Evolutionary conservation across 1,140 invertebrate genomes (phyloP).

Genomic region (Drosophila sucinea): DNA sequence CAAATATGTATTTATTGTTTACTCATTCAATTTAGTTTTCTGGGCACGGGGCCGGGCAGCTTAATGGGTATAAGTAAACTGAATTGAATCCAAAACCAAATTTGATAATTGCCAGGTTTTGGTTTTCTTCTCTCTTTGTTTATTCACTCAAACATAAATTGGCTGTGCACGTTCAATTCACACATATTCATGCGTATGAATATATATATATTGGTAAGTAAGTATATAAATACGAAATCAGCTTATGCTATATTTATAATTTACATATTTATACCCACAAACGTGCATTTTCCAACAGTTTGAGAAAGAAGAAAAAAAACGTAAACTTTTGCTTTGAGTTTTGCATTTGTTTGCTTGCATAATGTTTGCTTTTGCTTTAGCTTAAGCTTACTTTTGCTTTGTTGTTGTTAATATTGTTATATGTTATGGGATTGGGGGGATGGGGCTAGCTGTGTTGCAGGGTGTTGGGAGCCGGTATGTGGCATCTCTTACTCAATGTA

Average conservation of each 20-base stretch:
- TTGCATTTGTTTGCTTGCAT: slow-evolving; percentile 43
- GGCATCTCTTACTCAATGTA: slow-evolving; percentile 54
- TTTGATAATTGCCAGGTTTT: slow-evolving; percentile 25
- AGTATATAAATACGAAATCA: slow-evolving; percentile 17
- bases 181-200: slow-evolving; percentile 32
- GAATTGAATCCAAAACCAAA: slow-evolving; percentile 8
- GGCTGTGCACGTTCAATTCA: slow-evolving; percentile 68
- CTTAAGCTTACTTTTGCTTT: slow-evolving; percentile 36
- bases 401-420: slow-evolving; percentile 42
- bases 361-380: slow-evolving; percentile 59
- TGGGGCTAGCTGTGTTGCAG: not conserved
- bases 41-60: not conserved
- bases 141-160: slow-evolving; percentile 48
- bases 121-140: slow-evolving; percentile 15
- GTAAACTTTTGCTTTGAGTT: slow-evolving; percentile 21
- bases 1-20: slow-evolving; percentile 10
- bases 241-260: slow-evolving; percentile 41
- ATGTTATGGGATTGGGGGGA: not conserved
- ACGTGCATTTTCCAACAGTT: slow-evolving; percentile 52
- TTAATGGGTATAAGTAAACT: not conserved
- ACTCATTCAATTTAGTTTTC: not conserved
- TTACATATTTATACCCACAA: slow-evolving; percentile 43
- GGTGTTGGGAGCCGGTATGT: slow-evolving; percentile 14
- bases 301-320: not conserved
- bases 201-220: slow-evolving; percentile 10